Conservation (phyloP, 2,797 vertebrate species). For the Acipenser ruthenus region DNA sequence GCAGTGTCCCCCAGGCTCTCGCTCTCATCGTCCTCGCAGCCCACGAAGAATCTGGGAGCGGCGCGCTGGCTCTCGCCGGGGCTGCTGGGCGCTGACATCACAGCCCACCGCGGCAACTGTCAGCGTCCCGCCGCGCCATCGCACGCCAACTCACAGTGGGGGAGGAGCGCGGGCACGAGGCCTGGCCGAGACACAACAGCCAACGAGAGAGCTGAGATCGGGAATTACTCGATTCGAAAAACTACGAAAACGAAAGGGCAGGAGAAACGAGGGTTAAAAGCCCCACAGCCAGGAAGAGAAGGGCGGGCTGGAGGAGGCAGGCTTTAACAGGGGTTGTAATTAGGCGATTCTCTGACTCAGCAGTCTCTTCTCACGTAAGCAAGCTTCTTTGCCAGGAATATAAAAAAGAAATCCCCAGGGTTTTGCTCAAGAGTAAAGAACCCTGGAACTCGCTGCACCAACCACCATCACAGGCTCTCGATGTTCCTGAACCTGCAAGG, state of each 20-base stretch:
- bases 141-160: constrained; percentile 51
- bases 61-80: constrained; percentile 75
- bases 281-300: too few relatives aligned
- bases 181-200: constrained; percentile 19
- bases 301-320: too few relatives aligned
- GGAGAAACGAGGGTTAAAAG: background rate
- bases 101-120: constrained; percentile 70
- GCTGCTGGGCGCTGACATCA: constrained; percentile 91
- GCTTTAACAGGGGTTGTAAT: too few relatives aligned
- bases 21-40: constrained; percentile 89
- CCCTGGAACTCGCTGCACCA: too few relatives aligned
- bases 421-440: too few relatives aligned
- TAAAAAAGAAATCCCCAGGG: too few relatives aligned
- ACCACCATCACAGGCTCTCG: too few relatives aligned
- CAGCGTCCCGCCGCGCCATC: constrained; percentile 63
- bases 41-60: constrained; percentile 92
- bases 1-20: constrained; percentile 59
- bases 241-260: background rate
- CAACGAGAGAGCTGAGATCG: constrained; percentile 20
- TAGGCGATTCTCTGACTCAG: too few relatives aligned
- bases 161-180: constrained; percentile 31
- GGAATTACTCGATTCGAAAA: too few relatives aligned
- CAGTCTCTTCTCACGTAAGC: too few relatives aligned
- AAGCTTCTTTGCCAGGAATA: too few relatives aligned
- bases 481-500: too few relatives aligned